phyloP scores from a whole-genome alignment of 1,140 invertebrate genomes.

The Conus betulinus region DNA sequence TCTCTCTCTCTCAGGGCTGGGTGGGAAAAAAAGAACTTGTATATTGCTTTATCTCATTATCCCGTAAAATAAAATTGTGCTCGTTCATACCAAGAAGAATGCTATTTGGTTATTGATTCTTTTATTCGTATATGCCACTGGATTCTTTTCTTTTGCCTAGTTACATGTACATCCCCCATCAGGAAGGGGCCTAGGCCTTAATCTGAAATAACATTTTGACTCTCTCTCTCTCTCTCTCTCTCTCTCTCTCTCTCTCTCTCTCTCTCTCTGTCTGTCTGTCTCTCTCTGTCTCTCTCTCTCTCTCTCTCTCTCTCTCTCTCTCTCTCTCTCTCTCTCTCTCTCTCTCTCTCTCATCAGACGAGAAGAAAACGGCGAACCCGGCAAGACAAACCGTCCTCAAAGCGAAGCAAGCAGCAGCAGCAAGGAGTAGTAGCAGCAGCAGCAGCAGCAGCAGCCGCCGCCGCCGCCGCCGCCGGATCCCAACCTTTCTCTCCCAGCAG shows the following conservation, averaged over 20 bases:
- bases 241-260: neutral
- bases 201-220: neutral
- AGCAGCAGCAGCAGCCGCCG: neutral
- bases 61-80: too few relatives aligned
- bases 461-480: neutral
- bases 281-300: neutral
- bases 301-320: neutral
- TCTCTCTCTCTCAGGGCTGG: too few relatives aligned
- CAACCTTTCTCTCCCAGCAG: neutral
- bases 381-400: neutral
- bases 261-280: neutral
- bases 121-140: too few relatives aligned
- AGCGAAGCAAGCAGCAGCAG: neutral
- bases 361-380: slow-evolving; percentile 1
- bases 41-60: too few relatives aligned
- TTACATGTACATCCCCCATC: too few relatives aligned
- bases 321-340: neutral
- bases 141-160: too few relatives aligned
- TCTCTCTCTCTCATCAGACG: neutral
- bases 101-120: too few relatives aligned
- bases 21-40: too few relatives aligned
- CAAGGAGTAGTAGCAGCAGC: neutral
- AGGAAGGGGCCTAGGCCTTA: too few relatives aligned
- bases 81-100: too few relatives aligned
- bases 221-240: neutral